Evolutionary conservation across 2,113 vertebrate species (phyloP).

Genomic region (Columba janthina): DNA sequence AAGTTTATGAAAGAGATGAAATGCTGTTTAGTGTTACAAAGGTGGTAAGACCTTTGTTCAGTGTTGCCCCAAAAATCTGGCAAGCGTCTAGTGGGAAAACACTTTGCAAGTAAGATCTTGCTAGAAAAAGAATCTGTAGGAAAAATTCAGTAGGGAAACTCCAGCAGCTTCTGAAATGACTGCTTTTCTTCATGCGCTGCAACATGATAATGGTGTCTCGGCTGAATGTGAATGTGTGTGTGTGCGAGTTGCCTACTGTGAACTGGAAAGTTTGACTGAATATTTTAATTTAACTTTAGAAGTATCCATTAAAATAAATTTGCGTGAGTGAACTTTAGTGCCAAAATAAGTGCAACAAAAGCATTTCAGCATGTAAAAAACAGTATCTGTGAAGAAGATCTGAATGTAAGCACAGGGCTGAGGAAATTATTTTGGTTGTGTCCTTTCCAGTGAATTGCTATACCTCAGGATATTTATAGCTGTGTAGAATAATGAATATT

Average conservation of each 20-base stretch:
- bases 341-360: constrained; percentile 49
- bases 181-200: constrained; percentile 10
- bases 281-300: constrained; percentile 45
- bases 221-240: background rate
- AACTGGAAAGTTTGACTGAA: constrained; percentile 40
- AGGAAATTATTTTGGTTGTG: constrained; percentile 26
- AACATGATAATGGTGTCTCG: background rate
- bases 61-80: constrained; percentile 53
- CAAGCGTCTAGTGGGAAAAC: constrained; percentile 52
- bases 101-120: constrained; percentile 71
- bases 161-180: constrained; percentile 2
- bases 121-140: constrained; percentile 46
- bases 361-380: constrained; percentile 3
- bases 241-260: constrained; percentile 11
- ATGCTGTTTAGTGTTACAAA: constrained; percentile 55
- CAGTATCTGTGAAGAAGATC: background rate
- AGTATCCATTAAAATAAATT: constrained; percentile 12
- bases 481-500: constrained; percentile 63
- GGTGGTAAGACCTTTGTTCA: constrained; percentile 66
- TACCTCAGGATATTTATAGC: constrained; percentile 55
- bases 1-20: constrained; percentile 63
- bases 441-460: constrained; percentile 42
- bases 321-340: background rate
- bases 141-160: constrained; percentile 48
- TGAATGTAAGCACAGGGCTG: background rate